These are phyloP conservation scores for Sitobion miscanthi DNA, from an alignment of 1,140 invertebrate species.

Conservation along the genomic window DNA sequence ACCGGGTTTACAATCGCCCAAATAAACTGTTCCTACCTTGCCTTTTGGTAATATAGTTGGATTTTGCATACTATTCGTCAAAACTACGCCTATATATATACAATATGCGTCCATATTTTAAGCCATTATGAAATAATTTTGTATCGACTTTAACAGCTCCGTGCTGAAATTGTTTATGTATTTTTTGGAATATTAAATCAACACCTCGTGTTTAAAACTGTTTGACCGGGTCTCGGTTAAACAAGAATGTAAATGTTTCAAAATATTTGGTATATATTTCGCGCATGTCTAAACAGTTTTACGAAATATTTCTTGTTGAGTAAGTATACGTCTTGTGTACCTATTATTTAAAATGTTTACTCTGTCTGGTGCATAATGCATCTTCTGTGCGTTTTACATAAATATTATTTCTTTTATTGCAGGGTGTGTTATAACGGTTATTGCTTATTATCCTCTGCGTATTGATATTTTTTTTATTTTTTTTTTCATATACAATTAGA, in stretches of 20 bases:
- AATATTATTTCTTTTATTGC: background rate
- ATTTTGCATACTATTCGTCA: background rate
- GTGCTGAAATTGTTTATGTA: background rate
- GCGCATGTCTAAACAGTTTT: background rate
- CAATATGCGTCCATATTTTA: background rate
- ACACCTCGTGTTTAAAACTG: background rate
- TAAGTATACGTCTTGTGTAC: background rate
- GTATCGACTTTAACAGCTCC: background rate
- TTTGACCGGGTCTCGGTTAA: background rate
- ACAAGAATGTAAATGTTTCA: background rate
- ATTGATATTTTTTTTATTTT: background rate
- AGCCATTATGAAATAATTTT: background rate
- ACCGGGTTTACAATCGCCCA: too few relatives aligned
- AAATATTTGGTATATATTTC: background rate
- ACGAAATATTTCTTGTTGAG: background rate
- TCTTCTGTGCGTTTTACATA: background rate
- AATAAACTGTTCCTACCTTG: background rate
- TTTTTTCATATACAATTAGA: background rate
- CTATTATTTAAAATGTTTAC: background rate
- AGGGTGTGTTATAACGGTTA: background rate
- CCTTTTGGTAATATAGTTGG: background rate
- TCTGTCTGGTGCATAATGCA: background rate
- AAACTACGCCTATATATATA: background rate
- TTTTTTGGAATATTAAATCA: background rate
- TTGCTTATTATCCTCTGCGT: background rate